phyloP scores from a whole-genome alignment of 2,113 vertebrate genomes.

The Lontra canadensis region DNA sequence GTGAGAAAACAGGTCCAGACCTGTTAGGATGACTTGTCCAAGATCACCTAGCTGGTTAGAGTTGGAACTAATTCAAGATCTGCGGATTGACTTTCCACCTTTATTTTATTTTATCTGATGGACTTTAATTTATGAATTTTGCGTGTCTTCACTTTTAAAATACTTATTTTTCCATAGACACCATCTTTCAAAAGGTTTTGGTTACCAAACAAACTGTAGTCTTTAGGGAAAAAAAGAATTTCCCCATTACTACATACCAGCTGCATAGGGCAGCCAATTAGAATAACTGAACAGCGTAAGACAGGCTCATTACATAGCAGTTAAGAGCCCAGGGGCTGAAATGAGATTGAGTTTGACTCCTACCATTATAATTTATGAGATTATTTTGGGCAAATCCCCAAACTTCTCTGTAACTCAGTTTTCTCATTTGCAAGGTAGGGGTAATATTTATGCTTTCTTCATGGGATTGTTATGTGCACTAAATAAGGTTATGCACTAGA shows the following conservation, averaged over 20 bases:
- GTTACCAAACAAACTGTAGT: background rate
- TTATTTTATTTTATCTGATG: background rate
- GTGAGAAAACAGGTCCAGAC: background rate
- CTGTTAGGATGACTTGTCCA: background rate
- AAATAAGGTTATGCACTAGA: background rate
- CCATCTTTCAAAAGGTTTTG: background rate
- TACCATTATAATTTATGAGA: background rate
- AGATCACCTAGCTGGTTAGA: background rate
- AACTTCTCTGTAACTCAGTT: background rate
- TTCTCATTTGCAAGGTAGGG: background rate
- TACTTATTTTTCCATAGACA: background rate
- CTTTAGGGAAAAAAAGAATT: background rate
- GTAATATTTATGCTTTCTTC: background rate
- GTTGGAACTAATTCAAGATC: background rate
- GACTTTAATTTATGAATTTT: background rate
- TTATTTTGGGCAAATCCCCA: background rate
- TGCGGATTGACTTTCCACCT: background rate
- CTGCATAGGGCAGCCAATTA: background rate
- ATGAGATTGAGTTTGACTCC: background rate
- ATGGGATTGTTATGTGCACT: background rate
- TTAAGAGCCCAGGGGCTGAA: background rate
- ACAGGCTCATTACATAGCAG: background rate
- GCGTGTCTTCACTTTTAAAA: background rate
- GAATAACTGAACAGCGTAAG: background rate
- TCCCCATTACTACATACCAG: background rate